Base-by-base conservation (phyloP, 1,140 invertebrate species). In the Physella acuta region DNA sequence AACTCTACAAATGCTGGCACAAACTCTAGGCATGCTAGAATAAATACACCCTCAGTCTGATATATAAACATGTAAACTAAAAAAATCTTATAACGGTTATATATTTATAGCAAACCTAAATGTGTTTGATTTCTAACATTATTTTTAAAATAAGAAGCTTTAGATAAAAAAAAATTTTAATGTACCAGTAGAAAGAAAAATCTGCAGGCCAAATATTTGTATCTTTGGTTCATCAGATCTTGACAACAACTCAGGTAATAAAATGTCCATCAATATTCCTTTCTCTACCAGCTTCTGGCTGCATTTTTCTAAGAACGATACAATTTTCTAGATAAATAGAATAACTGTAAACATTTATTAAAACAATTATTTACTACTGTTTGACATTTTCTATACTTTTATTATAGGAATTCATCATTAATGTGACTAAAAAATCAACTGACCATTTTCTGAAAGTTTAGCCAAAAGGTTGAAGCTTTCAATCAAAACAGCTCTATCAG, bases 191-290 rank as follows among this genome's bases (percentile, higher is more conserved):
- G 39, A 26, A 20, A 62, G 24, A 26, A 74, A 72, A 44, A 76
- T 73, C 31, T 49, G 53, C 3, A 76, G 56, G 16, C 72, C 72
- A 60, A 39, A 39, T 17, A 71, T 34, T 68, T 76, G 75, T 1
- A 76, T 44, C 17, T 49, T 44, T 20, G 63, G 63, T 16, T 67
- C 53, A 26, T 70, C 70, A 11, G 44, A 30, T 26, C 51, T 60
- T 26, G 67, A 64, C 53, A 73, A 34, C 49, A 73, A 68, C 70
- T 70, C 59, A 16, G 75, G 71, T 24, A 73, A 37, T 55, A 76
- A 52, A 5, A 37, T 60, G 16, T 65, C 60, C 67, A 67, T 73
- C 37, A 73, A 59, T 28, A 71, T 37, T 17, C 58, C 65, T 59
- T 64, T 62, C n/a, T 73, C 52, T 36, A 71, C 67, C 39, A 73